Evolutionary conservation across 2,888 invertebrate species (phyloP), one percentile per base, ranked within the genome.

Genomic region (Melieria omissa): DNA sequence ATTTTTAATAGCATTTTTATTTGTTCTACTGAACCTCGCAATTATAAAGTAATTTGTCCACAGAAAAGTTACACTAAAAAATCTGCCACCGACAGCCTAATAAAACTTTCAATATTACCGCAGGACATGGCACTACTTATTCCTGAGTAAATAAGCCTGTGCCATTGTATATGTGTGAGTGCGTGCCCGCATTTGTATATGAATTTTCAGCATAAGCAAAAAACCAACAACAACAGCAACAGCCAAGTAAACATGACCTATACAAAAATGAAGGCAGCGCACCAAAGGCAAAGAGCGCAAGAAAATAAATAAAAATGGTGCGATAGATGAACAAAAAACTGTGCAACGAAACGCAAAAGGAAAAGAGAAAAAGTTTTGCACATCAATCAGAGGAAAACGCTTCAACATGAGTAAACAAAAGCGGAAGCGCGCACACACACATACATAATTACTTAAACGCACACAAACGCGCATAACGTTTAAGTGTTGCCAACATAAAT

Each of bases 371-470:
- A 8, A 5, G 55, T 29, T 62, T 69, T 62, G 54, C 69, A n/a
- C 62, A 69, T 69, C 69, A 61, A 69, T 69, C 69, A 69, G 69
- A 69, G 61, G 42, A 68, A 42, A 55, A 57, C 16, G 41, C 41
- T 42, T 52, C 49, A 68, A 69, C 52, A 52, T 69, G 9, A 4
- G 61, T 52, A 61, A 54, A 52, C 61, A 64, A 58, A 70, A 60
- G 42, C 4, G 47, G 12, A 61, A 16, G 14, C 41, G 14, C 41
- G 52, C 52, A 60, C 46, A 61, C 60, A 7, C 60, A 47, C 16
- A 49, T 60, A 12, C 65, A 55, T 44, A 29, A 29, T 29, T 29
- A 55, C 14, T 12, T n/a, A 65, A 9, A 65, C 55, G 55, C 46
- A 42, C 52, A 65, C 42, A 55, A 5, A n/a, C 45, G 44, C 16